Percentiles rank a stretch among this genome's conserved stretches.
Evolutionary conservation across 2,888 invertebrate species (phyloP).

Genomic region (Chrysolina oricalcia): DNA sequence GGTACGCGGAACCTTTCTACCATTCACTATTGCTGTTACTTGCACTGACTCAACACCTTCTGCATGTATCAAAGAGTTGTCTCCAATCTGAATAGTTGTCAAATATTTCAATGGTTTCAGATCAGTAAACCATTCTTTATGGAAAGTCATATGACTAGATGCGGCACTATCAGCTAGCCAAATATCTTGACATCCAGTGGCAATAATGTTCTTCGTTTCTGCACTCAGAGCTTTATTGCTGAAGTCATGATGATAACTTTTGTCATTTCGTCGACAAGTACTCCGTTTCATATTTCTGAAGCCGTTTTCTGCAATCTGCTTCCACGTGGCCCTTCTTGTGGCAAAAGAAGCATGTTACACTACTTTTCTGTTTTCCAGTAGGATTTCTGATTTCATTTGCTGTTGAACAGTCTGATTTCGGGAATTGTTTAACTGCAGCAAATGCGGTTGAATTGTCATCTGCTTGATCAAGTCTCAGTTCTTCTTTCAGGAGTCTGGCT

Average conservation of each 20-base stretch:
- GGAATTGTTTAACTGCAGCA: no score
- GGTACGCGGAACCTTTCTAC: background rate
- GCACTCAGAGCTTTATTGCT: constrained; percentile 1
- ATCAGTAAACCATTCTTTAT: constrained; percentile 23
- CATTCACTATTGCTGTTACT: background rate
- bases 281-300: no score
- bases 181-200: background rate
- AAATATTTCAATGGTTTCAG: background rate
- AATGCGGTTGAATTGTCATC: no score
- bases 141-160: constrained; percentile 2
- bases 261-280: background rate
- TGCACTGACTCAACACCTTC: background rate
- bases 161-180: background rate
- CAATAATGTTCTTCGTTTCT: constrained; percentile 1
- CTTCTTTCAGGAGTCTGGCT: background rate
- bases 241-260: background rate
- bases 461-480: no score
- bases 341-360: background rate
- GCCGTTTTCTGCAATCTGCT: constrained; percentile 15
- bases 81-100: constrained; percentile 9
- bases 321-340: background rate
- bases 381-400: no score
- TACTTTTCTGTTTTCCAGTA: no score
- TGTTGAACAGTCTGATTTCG: no score
- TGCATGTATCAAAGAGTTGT: background rate